Conservation (phyloP, 2,888 invertebrate genomes). For the Epicampocera succincta region DNA sequence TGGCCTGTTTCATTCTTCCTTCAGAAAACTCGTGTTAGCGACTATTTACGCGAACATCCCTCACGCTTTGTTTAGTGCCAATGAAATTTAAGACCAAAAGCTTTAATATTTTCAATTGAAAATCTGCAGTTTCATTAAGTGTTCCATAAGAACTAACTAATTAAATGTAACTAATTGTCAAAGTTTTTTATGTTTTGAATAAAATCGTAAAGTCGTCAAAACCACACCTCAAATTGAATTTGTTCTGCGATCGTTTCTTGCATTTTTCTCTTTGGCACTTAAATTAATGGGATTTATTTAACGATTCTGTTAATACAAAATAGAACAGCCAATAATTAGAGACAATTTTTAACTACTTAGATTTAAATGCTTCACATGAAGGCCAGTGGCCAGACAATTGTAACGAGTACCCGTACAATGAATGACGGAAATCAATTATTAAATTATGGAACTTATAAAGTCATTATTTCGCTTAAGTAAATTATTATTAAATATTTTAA, state of each 20-base stretch:
- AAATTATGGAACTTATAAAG: no score
- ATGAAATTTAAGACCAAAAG: no score
- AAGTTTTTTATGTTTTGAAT: conserved; percentile 8
- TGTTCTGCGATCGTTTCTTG: conserved; percentile 1
- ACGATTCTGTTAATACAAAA: conserved; percentile 21
- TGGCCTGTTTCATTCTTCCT: no score
- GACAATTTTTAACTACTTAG: conserved; percentile 1
- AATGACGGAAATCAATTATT: conserved; percentile 7
- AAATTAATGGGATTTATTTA: conserved; percentile 14
- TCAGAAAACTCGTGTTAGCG: no score
- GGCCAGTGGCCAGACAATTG: background rate
- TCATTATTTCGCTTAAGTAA: background rate
- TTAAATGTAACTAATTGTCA: conserved; percentile 17
- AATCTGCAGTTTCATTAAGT: no score
- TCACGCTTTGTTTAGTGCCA: no score
- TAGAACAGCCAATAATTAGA: conserved; percentile 1
- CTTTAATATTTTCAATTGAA: no score
- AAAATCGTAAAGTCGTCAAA: conserved; percentile 4
- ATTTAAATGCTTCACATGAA: background rate
- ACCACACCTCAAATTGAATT: conserved; percentile 21
- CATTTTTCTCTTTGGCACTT: background rate
- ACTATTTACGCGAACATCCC: no score
- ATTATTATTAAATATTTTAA: no score
- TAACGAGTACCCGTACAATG: background rate
- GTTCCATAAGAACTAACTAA: background rate